Percentiles rank a stretch among this genome's conserved stretches.
phyloP scores from a whole-genome alignment of 2,113 vertebrate species.

The Capricornis sumatraensis region DNA sequence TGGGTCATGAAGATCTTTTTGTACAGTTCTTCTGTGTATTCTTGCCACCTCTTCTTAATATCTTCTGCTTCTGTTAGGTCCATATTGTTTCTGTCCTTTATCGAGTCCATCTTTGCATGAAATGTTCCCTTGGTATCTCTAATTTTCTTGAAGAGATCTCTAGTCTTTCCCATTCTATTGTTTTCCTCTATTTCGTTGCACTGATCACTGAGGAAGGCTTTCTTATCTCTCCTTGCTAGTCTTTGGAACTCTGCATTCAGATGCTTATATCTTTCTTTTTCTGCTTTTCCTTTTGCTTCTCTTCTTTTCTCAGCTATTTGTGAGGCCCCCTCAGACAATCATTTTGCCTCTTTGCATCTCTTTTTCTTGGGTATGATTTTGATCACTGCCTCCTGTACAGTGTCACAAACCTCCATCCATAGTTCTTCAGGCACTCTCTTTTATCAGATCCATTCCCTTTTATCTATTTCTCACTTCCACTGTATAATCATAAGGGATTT shows the following conservation, averaged over 20 bases:
- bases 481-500: not conserved
- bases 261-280: not conserved
- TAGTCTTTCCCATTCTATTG: not conserved
- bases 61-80: not conserved
- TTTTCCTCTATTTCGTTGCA: not conserved
- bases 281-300: not conserved
- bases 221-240: not conserved
- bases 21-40: not conserved
- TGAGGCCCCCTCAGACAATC: not conserved
- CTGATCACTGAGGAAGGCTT: not conserved
- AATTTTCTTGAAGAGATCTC: not conserved
- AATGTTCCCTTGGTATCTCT: not conserved
- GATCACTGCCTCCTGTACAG: not conserved
- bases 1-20: not conserved
- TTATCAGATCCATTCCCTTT: not conserved
- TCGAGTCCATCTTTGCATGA: not conserved
- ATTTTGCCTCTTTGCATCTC: not conserved
- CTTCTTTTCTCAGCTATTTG: not conserved
- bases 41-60: not conserved
- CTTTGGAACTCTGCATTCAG: not conserved
- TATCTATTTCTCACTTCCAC: not conserved
- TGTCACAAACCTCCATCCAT: not conserved
- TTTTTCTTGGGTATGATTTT: not conserved
- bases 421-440: not conserved
- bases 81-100: not conserved